Percentiles rank a stretch among this genome's conserved stretches.
Evolutionary conservation across 2,113 vertebrate species (phyloP).

Genomic region (Seriola quinqueradiata): DNA sequence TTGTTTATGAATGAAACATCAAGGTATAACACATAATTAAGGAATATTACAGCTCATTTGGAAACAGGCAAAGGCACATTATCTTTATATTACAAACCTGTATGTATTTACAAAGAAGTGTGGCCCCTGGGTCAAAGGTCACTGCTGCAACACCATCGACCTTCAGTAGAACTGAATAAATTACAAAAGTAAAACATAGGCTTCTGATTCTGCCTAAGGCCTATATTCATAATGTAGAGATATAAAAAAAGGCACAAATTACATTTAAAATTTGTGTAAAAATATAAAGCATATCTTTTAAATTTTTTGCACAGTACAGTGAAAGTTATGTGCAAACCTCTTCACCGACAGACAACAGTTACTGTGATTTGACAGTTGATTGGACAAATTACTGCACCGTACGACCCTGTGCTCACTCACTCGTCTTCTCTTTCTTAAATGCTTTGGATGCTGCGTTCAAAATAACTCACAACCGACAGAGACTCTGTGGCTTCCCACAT

Average conservation of each 20-base stretch:
- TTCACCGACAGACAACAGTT: slow-evolving; percentile 17
- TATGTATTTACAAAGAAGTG: slow-evolving; percentile 74
- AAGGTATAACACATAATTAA: slow-evolving; percentile 38
- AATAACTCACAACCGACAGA: neutral
- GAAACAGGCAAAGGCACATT: slow-evolving; percentile 54
- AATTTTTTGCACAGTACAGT: slow-evolving; percentile 44
- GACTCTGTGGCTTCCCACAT: neutral
- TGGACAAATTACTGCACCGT: slow-evolving; percentile 39
- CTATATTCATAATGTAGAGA: slow-evolving; percentile 25
- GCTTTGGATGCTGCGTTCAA: slow-evolving; percentile 22
- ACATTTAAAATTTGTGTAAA: slow-evolving; percentile 65
- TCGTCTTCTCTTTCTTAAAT: neutral
- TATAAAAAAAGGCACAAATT: slow-evolving; percentile 69
- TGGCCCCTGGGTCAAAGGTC: slow-evolving; percentile 53
- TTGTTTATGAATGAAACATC: slow-evolving; percentile 34
- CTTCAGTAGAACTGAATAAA: slow-evolving; percentile 61
- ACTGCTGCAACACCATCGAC: slow-evolving; percentile 33
- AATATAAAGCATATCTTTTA: slow-evolving; percentile 65
- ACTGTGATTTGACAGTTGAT: slow-evolving; percentile 62
- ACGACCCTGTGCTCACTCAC: slow-evolving; percentile 13
- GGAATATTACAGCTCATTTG: slow-evolving; percentile 66
- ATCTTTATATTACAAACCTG: slow-evolving; percentile 68
- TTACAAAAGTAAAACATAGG: slow-evolving; percentile 51
- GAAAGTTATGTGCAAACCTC: slow-evolving; percentile 47
- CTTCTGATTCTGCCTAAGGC: slow-evolving; percentile 50